Evolutionary conservation across 2,113 vertebrate genomes (phyloP).

Genomic region (Alethe diademata): DNA sequence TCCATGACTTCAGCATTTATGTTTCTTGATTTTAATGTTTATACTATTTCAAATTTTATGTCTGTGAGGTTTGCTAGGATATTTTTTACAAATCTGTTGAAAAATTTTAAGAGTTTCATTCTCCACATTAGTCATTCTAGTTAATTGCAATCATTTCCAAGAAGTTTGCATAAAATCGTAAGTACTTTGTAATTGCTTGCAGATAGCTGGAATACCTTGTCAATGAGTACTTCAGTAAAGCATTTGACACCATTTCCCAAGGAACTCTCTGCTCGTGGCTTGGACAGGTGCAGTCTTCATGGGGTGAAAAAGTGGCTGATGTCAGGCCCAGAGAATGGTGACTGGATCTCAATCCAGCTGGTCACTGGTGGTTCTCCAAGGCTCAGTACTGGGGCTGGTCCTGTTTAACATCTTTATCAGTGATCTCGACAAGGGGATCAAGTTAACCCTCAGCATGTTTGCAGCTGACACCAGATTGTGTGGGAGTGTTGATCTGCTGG

Average conservation of each 20-base stretch:
- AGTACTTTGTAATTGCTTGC: not conserved
- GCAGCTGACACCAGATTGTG: not conserved
- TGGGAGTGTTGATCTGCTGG: not conserved
- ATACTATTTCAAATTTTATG: not conserved
- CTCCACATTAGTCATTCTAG: not conserved
- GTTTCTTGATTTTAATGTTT: not conserved
- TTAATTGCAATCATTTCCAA: not conserved
- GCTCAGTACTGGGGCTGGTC: not conserved
- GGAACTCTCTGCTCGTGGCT: rapidly evolving
- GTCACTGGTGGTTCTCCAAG: not conserved
- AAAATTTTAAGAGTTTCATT: not conserved
- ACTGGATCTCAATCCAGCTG: not conserved
- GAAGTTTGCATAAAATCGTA: not conserved
- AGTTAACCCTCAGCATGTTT: not conserved
- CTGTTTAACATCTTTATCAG: not conserved
- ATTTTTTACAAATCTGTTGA: not conserved
- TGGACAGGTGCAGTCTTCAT: not conserved
- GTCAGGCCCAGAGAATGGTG: not conserved
- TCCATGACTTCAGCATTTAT: not conserved
- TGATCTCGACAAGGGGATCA: not conserved
- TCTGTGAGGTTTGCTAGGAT: not conserved
- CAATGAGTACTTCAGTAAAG: not conserved
- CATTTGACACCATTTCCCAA: not conserved
- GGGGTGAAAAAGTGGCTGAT: not conserved
- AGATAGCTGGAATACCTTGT: not conserved